Base-by-base conservation (phyloP, 2,113 vertebrate species). In the Lamprotornis superbus region DNA sequence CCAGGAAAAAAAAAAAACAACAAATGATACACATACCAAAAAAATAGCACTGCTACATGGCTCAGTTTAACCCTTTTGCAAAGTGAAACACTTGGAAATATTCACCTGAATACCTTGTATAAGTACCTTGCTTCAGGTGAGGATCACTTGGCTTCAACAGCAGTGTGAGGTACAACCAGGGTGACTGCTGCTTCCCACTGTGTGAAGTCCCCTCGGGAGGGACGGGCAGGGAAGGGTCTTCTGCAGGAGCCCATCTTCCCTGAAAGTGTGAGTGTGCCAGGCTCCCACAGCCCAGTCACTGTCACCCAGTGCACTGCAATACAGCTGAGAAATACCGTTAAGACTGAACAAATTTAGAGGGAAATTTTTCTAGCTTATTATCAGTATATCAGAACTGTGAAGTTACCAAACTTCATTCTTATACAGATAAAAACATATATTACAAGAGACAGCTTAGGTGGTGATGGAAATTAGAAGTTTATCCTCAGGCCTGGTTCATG, bases 201-300 rank as follows among this genome's bases (percentile, higher is more conserved):
- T 47, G 35, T 0, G 0, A 28, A 81, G 16, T 1, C 5, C 3
- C 5, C 19, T 27, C 5, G 10, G 7, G 52, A 56, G 6, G 1
- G 2, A 30, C 7, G 28, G 14, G 10, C 0, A 2, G 8, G 28
- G 6, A 70, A 2, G 12, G 0, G 6, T n/a, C 10, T 20, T 53
- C 28, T 24, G 7, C 19, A 65, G 50, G 7, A 73, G 2, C 5
- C n/a, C 7, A 52, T 14, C 15, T 68, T 27, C 21, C 6, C 46
- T 74, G 35, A 8, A 71, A 39, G 21, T 27, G 8, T 15, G 37
- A 74, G 16, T 10, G n/a, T 0, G 1, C 5, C 23, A 55, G 70
- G 30, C 3, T 46, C 10, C 35, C 2, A 0, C 20, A 22, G 4
- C 1, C 1, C 21, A 59, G 28, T 7, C 27, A 31, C 46, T 6